Conservation (phyloP, 1,140 invertebrate species). For the Megathymus violae region DNA sequence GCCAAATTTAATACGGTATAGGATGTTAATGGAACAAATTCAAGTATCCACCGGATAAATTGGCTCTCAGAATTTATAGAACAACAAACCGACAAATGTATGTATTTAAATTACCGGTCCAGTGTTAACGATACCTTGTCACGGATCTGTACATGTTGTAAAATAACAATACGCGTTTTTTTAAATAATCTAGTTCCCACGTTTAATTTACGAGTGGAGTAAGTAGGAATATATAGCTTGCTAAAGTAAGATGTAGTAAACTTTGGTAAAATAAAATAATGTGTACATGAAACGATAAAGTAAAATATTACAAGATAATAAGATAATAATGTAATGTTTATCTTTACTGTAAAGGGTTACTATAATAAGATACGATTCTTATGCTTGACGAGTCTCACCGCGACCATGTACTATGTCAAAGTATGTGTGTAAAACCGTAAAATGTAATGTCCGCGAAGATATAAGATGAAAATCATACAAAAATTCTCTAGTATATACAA, state of each 20-base stretch:
- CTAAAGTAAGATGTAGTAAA: slow-evolving; percentile 13
- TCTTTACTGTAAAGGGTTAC: too few species aligned
- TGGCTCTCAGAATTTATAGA: slow-evolving; percentile 68
- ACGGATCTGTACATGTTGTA: slow-evolving; percentile 34
- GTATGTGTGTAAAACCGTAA: too few species aligned
- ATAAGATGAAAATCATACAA: too few species aligned
- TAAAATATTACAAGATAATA: too few species aligned
- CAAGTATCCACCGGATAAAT: slow-evolving; percentile 61
- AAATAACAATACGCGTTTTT: slow-evolving; percentile 26
- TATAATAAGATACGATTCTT: too few species aligned
- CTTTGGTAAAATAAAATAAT: slow-evolving; percentile 23
- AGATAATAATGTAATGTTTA: too few species aligned
- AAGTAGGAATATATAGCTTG: slow-evolving; percentile 28
- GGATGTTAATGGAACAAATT: slow-evolving; percentile 70
- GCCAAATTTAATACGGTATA: slow-evolving; percentile 65
- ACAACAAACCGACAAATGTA: slow-evolving; percentile 58
- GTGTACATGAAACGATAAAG: slow-evolving; percentile 32
- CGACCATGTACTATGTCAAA: too few species aligned
- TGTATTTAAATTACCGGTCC: slow-evolving; percentile 54
- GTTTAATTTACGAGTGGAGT: slow-evolving; percentile 22
- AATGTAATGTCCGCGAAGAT: too few species aligned
- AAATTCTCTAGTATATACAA: too few species aligned
- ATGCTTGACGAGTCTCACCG: too few species aligned
- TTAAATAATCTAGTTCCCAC: slow-evolving; percentile 34
- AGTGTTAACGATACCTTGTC: slow-evolving; percentile 42